Conservation (phyloP, 2,797 vertebrate genomes). For the Rhinoraja longicauda region DNA sequence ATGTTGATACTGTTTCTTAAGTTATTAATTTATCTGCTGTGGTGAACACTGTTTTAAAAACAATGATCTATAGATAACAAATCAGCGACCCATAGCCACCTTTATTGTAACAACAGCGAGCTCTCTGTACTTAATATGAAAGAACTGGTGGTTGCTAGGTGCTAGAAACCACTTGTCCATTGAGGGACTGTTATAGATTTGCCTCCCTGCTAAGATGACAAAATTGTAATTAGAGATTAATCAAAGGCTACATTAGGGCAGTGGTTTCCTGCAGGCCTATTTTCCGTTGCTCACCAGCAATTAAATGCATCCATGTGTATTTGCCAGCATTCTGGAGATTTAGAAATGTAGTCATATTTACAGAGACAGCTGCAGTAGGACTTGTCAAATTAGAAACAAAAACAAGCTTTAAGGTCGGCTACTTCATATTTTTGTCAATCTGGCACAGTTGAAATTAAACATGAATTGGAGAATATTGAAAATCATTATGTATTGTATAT, state of each 20-base stretch:
- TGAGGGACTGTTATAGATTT: constrained; percentile 77
- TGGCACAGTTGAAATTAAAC: constrained; percentile 27
- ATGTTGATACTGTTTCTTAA: constrained; percentile 64
- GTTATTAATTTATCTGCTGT: constrained; percentile 72
- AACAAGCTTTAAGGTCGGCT: constrained; percentile 50
- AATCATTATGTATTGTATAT: not conserved
- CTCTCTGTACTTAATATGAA: constrained; percentile 66
- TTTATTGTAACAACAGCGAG: constrained; percentile 58
- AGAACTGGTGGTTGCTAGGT: constrained; percentile 73
- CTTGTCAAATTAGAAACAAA: constrained; percentile 53
- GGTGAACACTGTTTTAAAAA: constrained; percentile 64
- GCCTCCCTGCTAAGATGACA: constrained; percentile 78
- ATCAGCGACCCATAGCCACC: constrained; percentile 72
- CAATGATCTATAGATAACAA: constrained; percentile 73
- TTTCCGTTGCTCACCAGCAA: constrained; percentile 64
- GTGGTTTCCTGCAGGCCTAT: constrained; percentile 63
- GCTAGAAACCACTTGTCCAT: constrained; percentile 74
- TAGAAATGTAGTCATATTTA: constrained; percentile 68
- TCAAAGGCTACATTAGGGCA: constrained; percentile 73
- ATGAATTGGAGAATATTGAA: constrained; percentile 16
- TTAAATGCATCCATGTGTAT: constrained; percentile 67
- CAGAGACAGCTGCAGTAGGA: constrained; percentile 51
- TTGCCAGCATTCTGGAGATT: constrained; percentile 65
- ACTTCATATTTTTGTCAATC: constrained; percentile 26
- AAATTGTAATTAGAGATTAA: constrained; percentile 89